Evolutionary conservation across 2,113 vertebrate genomes (phyloP), one percentile per base, ranked within the genome.

Genomic region (Ceyx margarethae): DNA sequence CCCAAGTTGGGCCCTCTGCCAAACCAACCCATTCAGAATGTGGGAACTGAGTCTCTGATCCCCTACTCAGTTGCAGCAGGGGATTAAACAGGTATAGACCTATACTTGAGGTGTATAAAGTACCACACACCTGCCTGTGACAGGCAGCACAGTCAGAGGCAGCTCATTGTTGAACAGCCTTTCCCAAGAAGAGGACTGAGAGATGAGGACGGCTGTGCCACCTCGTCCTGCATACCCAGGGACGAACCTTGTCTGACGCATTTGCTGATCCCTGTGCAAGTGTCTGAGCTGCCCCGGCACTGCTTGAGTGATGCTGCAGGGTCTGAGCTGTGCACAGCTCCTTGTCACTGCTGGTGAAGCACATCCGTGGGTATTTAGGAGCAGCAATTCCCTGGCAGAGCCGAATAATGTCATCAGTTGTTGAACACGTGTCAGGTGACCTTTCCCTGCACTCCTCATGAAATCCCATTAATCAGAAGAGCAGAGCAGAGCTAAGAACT

Each of bases 401-500:
- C 87, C 54, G 87, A 80, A 62, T 61, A 88, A 86, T 92, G 81
- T 61, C 81, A 42, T 90, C 81, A 79, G 92, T 84, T 90, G 83
- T 53, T 69, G 92, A 91, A 80, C 89, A 87, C 84, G 89, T 85
- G 84, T 67, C 58, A 28, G 88, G 37, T 75, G 92, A 85, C 94
- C 95, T 96, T 94, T 82, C 81, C 51, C 87, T 93, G 92, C 86
- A 75, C 95, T 93, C 84, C 10, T 67, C 67, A 74, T 11, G 22
- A 92, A 95, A 93, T 88, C 92, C 91, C 94, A 89, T 96, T 96
- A 95, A 93, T 96, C 95, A 94, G 85, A 66, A 87, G 78, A 94
- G 91, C 79, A 50, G 71, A 87, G 81, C 62, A 82, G 84, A 83
- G 96, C 81, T 68, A 88, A 82, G 89, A 93, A 76, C 75, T 75